Evolutionary conservation across 2,797 vertebrate genomes (phyloP).

Genomic region (Micrastur ruficollis): DNA sequence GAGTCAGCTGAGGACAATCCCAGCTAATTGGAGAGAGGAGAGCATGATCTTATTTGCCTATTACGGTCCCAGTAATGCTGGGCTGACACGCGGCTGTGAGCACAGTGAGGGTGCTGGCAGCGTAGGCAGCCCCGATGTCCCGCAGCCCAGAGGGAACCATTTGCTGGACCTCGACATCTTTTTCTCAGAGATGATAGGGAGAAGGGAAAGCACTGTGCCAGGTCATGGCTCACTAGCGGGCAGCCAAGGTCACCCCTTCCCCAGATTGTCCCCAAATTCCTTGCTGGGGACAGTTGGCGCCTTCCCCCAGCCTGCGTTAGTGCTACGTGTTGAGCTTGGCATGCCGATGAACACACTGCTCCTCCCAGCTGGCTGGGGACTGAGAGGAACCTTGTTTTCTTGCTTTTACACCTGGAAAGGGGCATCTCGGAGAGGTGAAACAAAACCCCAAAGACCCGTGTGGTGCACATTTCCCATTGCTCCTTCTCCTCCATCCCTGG

Average conservation of each 20-base stretch:
- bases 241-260: background rate
- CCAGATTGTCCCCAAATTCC: background rate
- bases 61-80: background rate
- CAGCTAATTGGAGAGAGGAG: background rate
- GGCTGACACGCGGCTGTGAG: background rate
- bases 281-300: background rate
- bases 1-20: constrained; percentile 38
- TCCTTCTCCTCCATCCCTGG: background rate
- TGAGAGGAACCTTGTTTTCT: background rate
- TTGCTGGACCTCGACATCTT: rapidly evolving
- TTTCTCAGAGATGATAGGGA: rapidly evolving
- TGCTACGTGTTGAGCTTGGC: background rate
- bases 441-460: rapidly evolving
- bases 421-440: background rate
- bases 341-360: rapidly evolving
- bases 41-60: background rate
- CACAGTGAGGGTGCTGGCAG: background rate
- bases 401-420: background rate
- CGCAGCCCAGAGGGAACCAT: rapidly evolving
- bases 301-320: rapidly evolving
- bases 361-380: background rate
- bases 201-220: rapidly evolving
- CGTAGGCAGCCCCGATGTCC: rapidly evolving
- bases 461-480: rapidly evolving
- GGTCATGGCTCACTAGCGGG: rapidly evolving